Conservation (phyloP, 1,140 invertebrate genomes). For the Anastatus disparis region DNA sequence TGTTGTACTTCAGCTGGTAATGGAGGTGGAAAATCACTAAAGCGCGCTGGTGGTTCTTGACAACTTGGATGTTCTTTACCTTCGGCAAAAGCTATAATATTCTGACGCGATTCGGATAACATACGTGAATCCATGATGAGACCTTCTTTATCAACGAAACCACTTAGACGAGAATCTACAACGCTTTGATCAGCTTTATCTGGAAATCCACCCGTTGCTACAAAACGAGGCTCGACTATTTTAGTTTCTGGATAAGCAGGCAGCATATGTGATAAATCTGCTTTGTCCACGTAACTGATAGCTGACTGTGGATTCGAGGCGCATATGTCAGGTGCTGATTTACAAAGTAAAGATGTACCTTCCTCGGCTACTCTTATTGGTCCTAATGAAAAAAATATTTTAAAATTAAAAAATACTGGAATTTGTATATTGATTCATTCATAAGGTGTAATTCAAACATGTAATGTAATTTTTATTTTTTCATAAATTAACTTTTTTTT, state of each 20-base stretch:
- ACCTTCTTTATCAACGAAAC: conserved; percentile 64
- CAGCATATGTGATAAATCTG: conserved; percentile 62
- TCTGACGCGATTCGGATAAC: conserved; percentile 61
- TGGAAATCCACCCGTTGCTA: conserved; percentile 37
- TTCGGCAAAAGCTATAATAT: conserved; percentile 63
- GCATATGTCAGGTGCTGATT: conserved; percentile 64
- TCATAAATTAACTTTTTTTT: too few species aligned
- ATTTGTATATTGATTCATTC: too few species aligned
- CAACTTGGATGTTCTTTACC: conserved; percentile 56
- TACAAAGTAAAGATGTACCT: conserved; percentile 63
- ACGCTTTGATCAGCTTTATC: conserved; percentile 61
- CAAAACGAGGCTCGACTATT: conserved; percentile 55
- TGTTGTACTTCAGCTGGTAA: not conserved
- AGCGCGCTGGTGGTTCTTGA: conserved; percentile 56
- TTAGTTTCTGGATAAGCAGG: conserved; percentile 61
- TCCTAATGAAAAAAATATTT: too few species aligned
- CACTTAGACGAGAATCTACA: conserved; percentile 61
- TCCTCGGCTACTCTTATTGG: conserved; percentile 59
- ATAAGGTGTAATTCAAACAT: too few species aligned
- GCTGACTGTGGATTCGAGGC: conserved; percentile 63
- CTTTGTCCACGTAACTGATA: conserved; percentile 65
- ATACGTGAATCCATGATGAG: conserved; percentile 61
- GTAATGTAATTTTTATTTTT: too few species aligned
- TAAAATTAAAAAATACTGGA: too few species aligned
- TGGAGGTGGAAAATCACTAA: conserved; percentile 53